Evolutionary conservation across 1,140 invertebrate species (phyloP).

Genomic region (Dermatophagoides farinae): DNA sequence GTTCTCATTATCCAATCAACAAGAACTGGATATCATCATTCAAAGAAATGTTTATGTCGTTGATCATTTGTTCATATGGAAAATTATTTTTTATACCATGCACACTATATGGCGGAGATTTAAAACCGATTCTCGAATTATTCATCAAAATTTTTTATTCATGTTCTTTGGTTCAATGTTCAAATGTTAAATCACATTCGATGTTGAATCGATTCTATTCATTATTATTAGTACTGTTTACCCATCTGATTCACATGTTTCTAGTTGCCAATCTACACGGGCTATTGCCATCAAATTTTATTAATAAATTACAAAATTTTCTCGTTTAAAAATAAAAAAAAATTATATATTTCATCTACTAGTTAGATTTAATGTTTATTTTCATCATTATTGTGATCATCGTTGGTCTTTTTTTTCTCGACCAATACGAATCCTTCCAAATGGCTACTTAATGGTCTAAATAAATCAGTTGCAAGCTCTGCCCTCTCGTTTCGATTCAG

Average conservation of each 20-base stretch:
- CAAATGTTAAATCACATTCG: constrained; percentile 4
- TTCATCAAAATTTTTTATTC: constrained; percentile 2
- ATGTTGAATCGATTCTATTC: background rate
- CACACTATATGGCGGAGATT: background rate
- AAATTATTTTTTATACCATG: constrained; percentile 13
- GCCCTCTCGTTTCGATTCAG: background rate
- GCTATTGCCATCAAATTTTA: no score
- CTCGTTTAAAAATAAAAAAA: no score
- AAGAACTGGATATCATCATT: background rate
- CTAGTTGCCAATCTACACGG: no score
- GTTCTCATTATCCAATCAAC: background rate
- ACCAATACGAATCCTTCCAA: background rate
- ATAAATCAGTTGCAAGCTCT: background rate
- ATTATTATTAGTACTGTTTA: background rate
- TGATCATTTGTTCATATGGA: constrained; percentile 15
- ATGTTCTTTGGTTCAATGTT: constrained; percentile 4
- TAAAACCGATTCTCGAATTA: constrained; percentile 8
- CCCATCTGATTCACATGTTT: background rate
- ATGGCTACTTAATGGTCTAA: background rate
- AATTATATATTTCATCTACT: no score
- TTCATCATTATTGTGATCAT: background rate
- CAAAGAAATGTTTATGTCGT: background rate
- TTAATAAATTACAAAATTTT: no score
- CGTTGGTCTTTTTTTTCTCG: background rate
- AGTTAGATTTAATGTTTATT: no score